Conservation (phyloP, 1,140 invertebrate genomes). For the Brachionus asplanchnoidis region DNA sequence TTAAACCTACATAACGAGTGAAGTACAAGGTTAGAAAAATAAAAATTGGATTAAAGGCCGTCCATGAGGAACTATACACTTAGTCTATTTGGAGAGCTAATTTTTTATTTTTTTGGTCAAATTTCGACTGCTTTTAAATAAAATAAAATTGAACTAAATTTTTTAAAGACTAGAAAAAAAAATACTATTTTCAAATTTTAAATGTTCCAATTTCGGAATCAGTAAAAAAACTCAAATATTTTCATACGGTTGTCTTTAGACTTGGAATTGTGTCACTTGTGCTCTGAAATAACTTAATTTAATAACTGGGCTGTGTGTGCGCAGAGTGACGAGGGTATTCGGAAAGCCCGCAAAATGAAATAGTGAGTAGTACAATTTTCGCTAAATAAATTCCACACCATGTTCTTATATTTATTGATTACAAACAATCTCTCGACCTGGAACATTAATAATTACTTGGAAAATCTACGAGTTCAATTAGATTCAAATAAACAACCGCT, state of each 20-base stretch:
- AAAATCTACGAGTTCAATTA: conserved; percentile 10
- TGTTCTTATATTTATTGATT: not conserved
- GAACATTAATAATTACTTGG: not conserved
- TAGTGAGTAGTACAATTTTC: not conserved
- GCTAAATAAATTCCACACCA: not conserved
- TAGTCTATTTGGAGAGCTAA: not conserved
- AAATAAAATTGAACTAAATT: conserved; percentile 1
- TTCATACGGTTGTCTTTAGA: not conserved
- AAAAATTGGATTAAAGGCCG: not conserved
- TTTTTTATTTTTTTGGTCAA: not conserved
- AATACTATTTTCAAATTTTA: not conserved
- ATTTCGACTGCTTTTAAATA: not conserved
- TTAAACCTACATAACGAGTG: not conserved
- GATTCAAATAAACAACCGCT: conserved; percentile 5
- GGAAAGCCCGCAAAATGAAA: not conserved
- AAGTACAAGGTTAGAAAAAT: not conserved
- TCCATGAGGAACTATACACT: not conserved
- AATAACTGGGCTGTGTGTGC: not conserved
- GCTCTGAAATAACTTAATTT: not conserved
- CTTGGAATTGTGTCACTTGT: not conserved
- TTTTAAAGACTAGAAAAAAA: not conserved
- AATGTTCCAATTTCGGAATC: not conserved
- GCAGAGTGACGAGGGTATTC: not conserved
- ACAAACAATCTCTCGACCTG: not conserved
- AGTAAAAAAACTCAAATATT: not conserved